Evolutionary conservation across 1,140 invertebrate genomes (phyloP).

Genomic region (Diachasma alloeum): DNA sequence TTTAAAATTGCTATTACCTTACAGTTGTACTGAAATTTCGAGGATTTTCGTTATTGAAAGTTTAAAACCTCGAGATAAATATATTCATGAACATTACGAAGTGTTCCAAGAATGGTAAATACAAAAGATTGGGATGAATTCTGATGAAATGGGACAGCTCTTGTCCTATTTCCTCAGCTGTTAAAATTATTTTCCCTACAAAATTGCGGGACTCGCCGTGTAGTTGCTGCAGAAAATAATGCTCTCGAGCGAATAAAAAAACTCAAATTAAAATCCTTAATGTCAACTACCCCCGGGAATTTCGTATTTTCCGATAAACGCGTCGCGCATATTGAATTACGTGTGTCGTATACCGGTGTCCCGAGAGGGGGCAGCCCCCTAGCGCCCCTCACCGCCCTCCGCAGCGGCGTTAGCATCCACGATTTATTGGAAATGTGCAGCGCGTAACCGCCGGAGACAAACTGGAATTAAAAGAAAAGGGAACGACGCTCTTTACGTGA

Average conservation of each 20-base stretch:
- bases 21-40: no score
- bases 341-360: constrained; percentile 29
- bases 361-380: constrained; percentile 33
- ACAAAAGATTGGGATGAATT: no score
- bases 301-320: constrained; percentile 8
- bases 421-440: neutral
- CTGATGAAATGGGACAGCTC: no score
- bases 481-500: neutral
- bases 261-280: neutral
- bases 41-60: no score
- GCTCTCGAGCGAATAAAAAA: neutral
- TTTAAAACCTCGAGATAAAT: no score
- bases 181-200: neutral
- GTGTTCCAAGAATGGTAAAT: no score
- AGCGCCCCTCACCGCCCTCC: constrained; percentile 28
- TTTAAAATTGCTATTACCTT: no score
- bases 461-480: neutral
- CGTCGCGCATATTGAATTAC: constrained; percentile 5
- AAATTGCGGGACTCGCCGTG: no score
- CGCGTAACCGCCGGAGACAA: neutral
- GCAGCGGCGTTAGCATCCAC: constrained; percentile 22
- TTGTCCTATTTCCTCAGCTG: no score
- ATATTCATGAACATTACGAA: no score
- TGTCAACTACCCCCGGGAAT: neutral
- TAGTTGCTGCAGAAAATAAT: neutral